Conservation (phyloP, 2,113 vertebrate genomes). For the Boleophthalmus pectinirostris region DNA sequence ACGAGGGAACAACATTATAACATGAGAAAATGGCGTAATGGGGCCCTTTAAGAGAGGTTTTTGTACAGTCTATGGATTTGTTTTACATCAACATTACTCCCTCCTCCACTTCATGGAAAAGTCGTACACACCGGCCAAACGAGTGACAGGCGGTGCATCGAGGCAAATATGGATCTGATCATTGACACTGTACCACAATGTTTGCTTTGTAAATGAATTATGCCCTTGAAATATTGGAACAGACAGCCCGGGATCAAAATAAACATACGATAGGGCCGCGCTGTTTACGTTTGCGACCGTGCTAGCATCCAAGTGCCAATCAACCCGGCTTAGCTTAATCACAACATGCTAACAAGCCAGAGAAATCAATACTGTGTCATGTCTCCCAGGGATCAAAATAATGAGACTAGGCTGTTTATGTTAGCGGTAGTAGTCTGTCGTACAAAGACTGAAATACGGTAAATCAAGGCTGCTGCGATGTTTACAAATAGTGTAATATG, state of each 20-base stretch:
- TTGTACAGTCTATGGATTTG: background rate
- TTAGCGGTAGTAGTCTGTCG: background rate
- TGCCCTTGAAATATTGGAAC: conserved; percentile 30
- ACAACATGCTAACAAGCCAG: background rate
- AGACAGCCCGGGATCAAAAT: background rate
- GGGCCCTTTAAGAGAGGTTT: too few species aligned
- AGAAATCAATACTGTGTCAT: conserved; percentile 11
- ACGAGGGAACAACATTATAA: too few species aligned
- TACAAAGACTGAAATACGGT: too few species aligned
- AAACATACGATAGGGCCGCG: background rate
- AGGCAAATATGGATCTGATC: conserved; percentile 47
- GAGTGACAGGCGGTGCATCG: conserved; percentile 23
- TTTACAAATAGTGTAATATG: too few species aligned
- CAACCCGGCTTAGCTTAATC: background rate
- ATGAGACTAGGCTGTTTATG: background rate
- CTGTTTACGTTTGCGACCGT: background rate
- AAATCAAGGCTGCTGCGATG: too few species aligned
- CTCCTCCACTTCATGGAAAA: conserved; percentile 25
- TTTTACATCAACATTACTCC: background rate
- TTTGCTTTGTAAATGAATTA: conserved; percentile 24
- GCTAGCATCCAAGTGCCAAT: background rate
- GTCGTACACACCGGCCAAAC: conserved; percentile 52
- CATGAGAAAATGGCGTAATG: too few species aligned
- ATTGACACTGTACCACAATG: conserved; percentile 30
- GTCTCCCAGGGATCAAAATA: too few species aligned